Base-by-base conservation (phyloP, 2,113 vertebrate species). In the Trematomus loennbergii region DNA sequence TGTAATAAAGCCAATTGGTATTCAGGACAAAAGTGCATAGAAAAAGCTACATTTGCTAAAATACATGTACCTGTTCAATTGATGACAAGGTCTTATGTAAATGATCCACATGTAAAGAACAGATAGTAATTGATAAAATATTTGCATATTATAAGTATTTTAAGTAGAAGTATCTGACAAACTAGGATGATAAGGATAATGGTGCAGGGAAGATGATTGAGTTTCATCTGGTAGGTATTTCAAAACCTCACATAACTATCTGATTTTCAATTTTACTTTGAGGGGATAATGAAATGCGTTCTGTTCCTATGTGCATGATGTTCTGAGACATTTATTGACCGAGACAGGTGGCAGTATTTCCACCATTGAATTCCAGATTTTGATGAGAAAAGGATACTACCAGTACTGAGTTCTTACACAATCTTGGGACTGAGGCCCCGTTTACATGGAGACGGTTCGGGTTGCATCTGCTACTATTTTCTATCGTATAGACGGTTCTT, bases 351-450 rank as follows among this genome's bases (percentile, higher is more conserved):
- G n/a, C 29, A 61, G n/a, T 67, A 59, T 46, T 75, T 59, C 45
- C 72, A 69, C 29, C 36, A 8, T 18, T 82, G 48, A 63, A 60
- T 74, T 55, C 49, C 33, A 64, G 15, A 25, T 40, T 55, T 64
- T 12, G 52, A 46, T 17, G 29, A 40, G 36, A 40, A 40, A 53
- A 63, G 58, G 66, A 63, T 62, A 63, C 20, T 82, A 67, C 3
- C 65, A 53, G 43, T 22, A 8, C 10, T 2, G 25, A 10, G 22
- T 52, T 57, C 49, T 73, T n/a, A 18, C 29, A 10, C 15, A 59
- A 57, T 50, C 71, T 75, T 75, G 50, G 73, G 43, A 40, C 4
- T 29, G 29, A 29, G 29, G 29, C 29, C 29, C 29, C 29, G 3
- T 29, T 29, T 29, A 29, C 29, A 25, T 25, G 29, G 3, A 4